Evolutionary conservation across 1,140 invertebrate species (phyloP), one percentile per base, ranked within the genome.

Genomic region (Stratiolaelaps scimitus): DNA sequence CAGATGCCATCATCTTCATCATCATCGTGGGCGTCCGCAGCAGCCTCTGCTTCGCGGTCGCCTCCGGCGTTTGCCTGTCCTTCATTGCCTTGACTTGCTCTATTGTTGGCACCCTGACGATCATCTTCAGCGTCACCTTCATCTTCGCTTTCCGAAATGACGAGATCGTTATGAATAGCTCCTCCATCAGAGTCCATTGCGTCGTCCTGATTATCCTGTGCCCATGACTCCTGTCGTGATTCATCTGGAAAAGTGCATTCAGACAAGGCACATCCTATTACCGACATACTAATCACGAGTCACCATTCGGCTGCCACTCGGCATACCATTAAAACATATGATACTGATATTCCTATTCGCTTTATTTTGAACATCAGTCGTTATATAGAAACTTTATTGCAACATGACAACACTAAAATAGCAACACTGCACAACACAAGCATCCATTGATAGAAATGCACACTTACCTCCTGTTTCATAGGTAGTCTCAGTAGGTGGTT

Each of bases 51-150:
- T 13, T 66, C 65, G 4, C 34, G 66, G 72, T 74, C 65, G 71
- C 72, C 73, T 74, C 64, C 70, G 30, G 17, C 29, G 60, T 40
- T 64, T 30, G 43, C 44, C 68, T 60, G 45, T 65, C 65, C 7
- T 65, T 64, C 28, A 69, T 68, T 44, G 67, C 67, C 29, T 68
- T 34, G 47, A 65, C 28, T 44, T 23, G 53, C 19, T 56, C 69
- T 43, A 43, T 43, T 77, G 75, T 73, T 78, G 75, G 67, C 76
- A 75, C 7, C 75, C n/a, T 75, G 74, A 48, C 77, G 74, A 67
- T 46, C 43, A 60, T 66, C 26, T 30, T 67, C 20, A 20, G n/a
- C 43, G 20, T 75, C 74, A 75, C 78, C 69, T 74, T 74, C 67
- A 72, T 72, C 67, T 66, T 72, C 67, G 69, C 68, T 67, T 70